phyloP scores from a whole-genome alignment of 2,888 invertebrate species.

The Kryphioiulus occultus region DNA sequence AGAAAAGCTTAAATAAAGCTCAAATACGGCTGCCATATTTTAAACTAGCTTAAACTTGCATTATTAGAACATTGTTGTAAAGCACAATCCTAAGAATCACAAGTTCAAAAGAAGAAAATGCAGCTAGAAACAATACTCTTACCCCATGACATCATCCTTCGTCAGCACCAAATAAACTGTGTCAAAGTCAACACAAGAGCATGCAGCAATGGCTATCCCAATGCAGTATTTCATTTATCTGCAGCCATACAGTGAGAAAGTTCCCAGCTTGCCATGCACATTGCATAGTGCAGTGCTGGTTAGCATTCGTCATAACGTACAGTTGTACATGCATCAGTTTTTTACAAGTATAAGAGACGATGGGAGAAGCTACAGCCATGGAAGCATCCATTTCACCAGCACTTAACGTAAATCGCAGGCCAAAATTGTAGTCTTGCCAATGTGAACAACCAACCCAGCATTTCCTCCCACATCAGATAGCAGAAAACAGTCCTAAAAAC shows the following conservation, averaged over 20 bases:
- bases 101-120: no score
- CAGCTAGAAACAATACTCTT: background rate
- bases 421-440: slow-evolving; percentile 23
- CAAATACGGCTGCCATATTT: no score
- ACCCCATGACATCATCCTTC: background rate
- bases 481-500: background rate
- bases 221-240: slow-evolving; percentile 23
- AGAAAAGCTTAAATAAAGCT: no score
- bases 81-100: no score
- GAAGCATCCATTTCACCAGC: background rate
- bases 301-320: background rate
- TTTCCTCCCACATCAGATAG: background rate
- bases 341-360: background rate
- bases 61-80: no score
- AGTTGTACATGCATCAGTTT: background rate
- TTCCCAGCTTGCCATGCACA: no score
- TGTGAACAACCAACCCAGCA: background rate
- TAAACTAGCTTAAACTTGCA: no score
- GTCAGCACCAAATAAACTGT: background rate
- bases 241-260: no score
- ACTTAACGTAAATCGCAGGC: background rate
- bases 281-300: no score
- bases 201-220: background rate
- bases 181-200: background rate
- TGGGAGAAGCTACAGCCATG: background rate